Percentiles rank a stretch among this genome's conserved stretches.
These are phyloP conservation scores for Yponomeuta evonymella DNA, from an alignment of 2,888 invertebrate genomes.

Conservation along the genomic window DNA sequence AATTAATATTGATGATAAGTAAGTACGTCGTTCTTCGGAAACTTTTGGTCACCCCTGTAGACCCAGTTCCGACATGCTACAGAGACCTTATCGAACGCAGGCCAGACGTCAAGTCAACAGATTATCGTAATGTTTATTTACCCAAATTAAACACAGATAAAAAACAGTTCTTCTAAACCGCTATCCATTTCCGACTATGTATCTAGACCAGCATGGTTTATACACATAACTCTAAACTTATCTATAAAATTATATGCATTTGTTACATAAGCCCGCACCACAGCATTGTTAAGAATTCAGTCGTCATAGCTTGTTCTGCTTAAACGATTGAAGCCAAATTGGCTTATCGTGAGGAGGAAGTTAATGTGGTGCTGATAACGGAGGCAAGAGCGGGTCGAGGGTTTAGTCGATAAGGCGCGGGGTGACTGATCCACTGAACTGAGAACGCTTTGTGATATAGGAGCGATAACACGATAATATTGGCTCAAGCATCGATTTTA, in stretches of 20 bases:
- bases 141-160: neutral
- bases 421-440: constrained; percentile 42
- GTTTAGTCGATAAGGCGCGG: constrained; percentile 57
- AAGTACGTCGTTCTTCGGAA: too few species aligned
- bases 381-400: constrained; percentile 62
- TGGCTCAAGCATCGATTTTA: neutral
- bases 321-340: neutral
- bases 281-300: neutral
- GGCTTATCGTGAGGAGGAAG: constrained; percentile 1
- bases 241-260: neutral
- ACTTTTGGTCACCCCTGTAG: neutral
- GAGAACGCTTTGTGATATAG: constrained; percentile 17
- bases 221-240: neutral
- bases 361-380: constrained; percentile 22
- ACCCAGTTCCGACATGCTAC: neutral
- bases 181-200: constrained; percentile 10
- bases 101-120: constrained; percentile 12
- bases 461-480: neutral
- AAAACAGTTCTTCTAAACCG: constrained; percentile 5
- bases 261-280: neutral
- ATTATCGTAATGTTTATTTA: constrained; percentile 10
- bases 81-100: neutral
- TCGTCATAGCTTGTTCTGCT: neutral
- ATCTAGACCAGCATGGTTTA: neutral
- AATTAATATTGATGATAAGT: too few species aligned